A percentile compares a stretch with the other conserved stretches of the same genome.
Evolutionary conservation across 2,113 vertebrate genomes (phyloP).

Genomic region (Lathamus discolor): DNA sequence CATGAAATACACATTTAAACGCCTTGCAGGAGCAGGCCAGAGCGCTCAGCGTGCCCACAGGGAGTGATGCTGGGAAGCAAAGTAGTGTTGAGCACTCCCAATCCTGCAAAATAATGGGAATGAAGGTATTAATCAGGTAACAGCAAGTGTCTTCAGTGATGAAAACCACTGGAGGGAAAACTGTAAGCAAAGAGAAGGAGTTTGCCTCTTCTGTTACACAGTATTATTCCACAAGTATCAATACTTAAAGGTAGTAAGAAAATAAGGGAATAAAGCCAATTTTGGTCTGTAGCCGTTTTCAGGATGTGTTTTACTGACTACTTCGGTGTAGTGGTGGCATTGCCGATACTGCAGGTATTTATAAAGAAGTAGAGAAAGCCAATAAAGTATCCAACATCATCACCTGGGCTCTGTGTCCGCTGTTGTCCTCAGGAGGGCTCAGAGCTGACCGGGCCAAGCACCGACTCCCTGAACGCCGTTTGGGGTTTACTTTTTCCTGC

Average conservation of each 20-base stretch:
- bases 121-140: rapidly evolving
- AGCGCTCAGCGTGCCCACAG: not conserved
- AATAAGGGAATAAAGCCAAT: rapidly evolving
- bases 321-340: not conserved
- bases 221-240: not conserved
- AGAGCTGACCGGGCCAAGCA: rapidly evolving
- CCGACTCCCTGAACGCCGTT: rapidly evolving
- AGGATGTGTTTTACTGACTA: not conserved
- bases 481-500: not conserved
- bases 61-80: not conserved
- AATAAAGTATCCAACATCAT: not conserved
- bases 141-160: rapidly evolving
- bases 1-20: not conserved
- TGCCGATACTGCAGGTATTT: not conserved
- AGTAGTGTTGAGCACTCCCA: rapidly evolving
- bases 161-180: not conserved
- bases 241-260: not conserved
- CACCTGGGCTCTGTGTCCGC: rapidly evolving
- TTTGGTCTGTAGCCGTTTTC: not conserved
- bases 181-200: rapidly evolving
- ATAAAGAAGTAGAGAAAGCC: not conserved
- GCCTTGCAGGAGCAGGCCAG: not conserved
- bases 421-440: not conserved
- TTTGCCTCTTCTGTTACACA: not conserved
- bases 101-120: rapidly evolving